Conservation (phyloP, 53 echinoderm and acorn worm genomes). For the Hippasteria phrygiana region DNA sequence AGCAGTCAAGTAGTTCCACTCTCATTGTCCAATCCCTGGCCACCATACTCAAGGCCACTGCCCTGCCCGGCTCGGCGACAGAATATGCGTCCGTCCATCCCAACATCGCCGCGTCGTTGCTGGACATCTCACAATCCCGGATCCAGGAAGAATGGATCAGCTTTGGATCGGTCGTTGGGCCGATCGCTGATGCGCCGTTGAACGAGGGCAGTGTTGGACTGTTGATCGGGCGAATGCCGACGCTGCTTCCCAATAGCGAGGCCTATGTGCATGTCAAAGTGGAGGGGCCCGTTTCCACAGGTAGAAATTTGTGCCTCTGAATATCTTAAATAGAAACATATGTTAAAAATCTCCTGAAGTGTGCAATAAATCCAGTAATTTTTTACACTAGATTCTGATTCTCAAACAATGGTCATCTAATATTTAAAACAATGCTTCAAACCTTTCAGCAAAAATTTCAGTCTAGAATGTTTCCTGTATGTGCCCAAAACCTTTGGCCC, state of each 20-base stretch:
- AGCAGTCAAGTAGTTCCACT: conserved; percentile 6
- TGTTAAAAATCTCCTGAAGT: too few species aligned
- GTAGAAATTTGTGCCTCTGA: not conserved
- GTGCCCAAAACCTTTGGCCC: too few species aligned
- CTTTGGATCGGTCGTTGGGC: conserved; percentile 21
- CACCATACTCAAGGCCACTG: not conserved
- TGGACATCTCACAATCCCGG: conserved; percentile 10
- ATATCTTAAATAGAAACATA: not conserved
- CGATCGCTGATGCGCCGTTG: conserved; percentile 13
- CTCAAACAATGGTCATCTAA: too few species aligned
- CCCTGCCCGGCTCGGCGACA: not conserved
- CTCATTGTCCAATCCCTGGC: conserved; percentile 16
- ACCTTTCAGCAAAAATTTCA: too few species aligned
- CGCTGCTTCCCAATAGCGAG: conserved; percentile 33
- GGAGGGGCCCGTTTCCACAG: conserved; percentile 33
- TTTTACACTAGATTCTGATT: too few species aligned
- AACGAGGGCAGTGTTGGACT: conserved; percentile 44
- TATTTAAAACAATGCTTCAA: too few species aligned
- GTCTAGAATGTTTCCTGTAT: too few species aligned
- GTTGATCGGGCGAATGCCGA: not conserved
- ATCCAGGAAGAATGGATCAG: conserved; percentile 27
- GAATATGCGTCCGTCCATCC: conserved; percentile 37
- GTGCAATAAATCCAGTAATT: too few species aligned
- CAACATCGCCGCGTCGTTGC: conserved; percentile 22
- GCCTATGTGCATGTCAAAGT: conserved; percentile 45